Evolutionary conservation across 2,797 vertebrate genomes (phyloP).

Genomic region (Sardinella longiceps): DNA sequence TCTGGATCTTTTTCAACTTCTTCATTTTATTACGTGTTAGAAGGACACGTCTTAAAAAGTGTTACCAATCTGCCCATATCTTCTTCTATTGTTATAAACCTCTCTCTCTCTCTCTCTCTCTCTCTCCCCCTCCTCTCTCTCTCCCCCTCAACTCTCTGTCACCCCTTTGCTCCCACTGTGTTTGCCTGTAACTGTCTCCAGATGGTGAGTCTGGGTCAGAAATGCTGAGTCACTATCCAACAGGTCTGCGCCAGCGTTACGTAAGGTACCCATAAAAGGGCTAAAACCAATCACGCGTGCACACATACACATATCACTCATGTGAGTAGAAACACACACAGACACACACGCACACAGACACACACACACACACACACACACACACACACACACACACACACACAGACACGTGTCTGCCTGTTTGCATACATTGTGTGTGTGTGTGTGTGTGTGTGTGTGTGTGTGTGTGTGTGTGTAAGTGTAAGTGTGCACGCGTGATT

Average conservation of each 20-base stretch:
- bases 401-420: background rate
- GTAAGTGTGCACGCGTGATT: background rate
- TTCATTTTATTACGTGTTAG: too few species aligned
- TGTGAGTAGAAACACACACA: too few species aligned
- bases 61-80: too few species aligned
- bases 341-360: background rate
- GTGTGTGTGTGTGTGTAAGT: background rate
- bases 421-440: background rate
- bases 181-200: constrained; percentile 46
- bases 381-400: background rate
- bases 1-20: too few species aligned
- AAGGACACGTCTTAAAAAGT: too few species aligned
- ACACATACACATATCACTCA: too few species aligned
- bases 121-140: too few species aligned
- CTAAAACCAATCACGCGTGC: background rate
- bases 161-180: background rate
- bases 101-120: too few species aligned
- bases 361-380: background rate
- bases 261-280: background rate
- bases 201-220: constrained; percentile 26
- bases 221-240: background rate
- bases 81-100: too few species aligned
- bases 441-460: background rate
- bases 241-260: background rate
- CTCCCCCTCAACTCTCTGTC: background rate